phyloP scores from a whole-genome alignment of 2,888 invertebrate species.

The Ochlodes sylvanus region DNA sequence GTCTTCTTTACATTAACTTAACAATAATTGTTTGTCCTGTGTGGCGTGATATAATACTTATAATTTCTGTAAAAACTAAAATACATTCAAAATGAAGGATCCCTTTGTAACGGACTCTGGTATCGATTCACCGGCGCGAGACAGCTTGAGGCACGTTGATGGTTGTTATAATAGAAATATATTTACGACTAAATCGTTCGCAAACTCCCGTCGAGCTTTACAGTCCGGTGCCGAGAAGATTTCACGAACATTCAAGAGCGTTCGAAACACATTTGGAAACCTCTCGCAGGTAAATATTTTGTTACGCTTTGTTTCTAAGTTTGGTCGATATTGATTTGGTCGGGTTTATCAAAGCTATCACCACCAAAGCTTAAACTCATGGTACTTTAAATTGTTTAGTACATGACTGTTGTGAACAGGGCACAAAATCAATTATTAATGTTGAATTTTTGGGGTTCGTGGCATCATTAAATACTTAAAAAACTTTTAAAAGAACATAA shows the following conservation, averaged over 20 bases:
- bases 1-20: constrained; percentile 43
- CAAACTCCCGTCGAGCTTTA: constrained; percentile 87
- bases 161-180: constrained; percentile 76
- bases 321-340: constrained; percentile 23
- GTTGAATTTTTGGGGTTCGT: too few relatives aligned
- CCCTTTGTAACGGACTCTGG: constrained; percentile 72
- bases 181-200: constrained; percentile 79
- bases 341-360: too few relatives aligned
- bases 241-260: constrained; percentile 87
- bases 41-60: constrained; percentile 22
- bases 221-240: constrained; percentile 88
- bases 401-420: too few relatives aligned
- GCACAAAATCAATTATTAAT: too few relatives aligned
- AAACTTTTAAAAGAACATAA: too few relatives aligned
- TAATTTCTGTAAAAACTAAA: constrained; percentile 8
- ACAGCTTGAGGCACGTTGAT: constrained; percentile 73
- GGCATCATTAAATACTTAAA: too few relatives aligned
- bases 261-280: constrained; percentile 87
- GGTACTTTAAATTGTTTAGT: too few relatives aligned
- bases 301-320: background rate
- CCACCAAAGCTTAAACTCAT: too few relatives aligned
- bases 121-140: constrained; percentile 76
- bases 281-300: constrained; percentile 85
- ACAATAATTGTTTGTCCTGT: constrained; percentile 33
- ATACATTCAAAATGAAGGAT: constrained; percentile 68